These are phyloP conservation scores for Anastrepha obliqua DNA, from an alignment of 1,140 invertebrate species.

Conservation along the genomic window DNA sequence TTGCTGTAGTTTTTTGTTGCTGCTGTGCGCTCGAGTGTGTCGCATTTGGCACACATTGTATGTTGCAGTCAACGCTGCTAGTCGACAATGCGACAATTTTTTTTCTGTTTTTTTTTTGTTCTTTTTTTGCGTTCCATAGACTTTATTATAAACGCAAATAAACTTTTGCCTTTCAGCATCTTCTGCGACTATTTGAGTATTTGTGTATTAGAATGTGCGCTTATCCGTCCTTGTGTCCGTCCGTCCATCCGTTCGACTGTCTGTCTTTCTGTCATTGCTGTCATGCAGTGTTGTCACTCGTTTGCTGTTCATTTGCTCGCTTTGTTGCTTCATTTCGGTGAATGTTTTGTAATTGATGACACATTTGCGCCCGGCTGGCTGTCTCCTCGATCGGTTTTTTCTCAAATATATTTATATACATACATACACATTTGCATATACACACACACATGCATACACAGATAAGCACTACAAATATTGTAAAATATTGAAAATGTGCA, in stretches of 20 bases:
- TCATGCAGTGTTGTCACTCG: constrained; percentile 50
- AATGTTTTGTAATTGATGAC: constrained; percentile 51
- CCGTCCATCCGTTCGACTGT: constrained; percentile 3
- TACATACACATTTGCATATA: neutral
- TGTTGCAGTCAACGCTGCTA: constrained; percentile 38
- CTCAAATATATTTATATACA: neutral
- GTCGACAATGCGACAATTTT: constrained; percentile 50
- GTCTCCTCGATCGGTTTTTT: constrained; percentile 35
- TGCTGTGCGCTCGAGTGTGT: constrained; percentile 29
- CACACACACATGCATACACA: neutral
- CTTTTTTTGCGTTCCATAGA: neutral
- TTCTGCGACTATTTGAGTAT: neutral
- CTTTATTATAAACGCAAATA: constrained; percentile 47
- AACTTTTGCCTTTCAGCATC: constrained; percentile 42
- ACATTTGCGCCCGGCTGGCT: constrained; percentile 49
- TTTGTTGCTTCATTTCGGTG: constrained; percentile 42
- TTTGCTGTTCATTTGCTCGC: constrained; percentile 31
- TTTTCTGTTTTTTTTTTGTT: neutral
- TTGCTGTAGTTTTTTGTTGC: constrained; percentile 42
- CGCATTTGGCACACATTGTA: constrained; percentile 51
- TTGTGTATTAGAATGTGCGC: neutral
- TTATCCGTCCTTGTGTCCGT: constrained; percentile 41
- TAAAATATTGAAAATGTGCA: neutral
- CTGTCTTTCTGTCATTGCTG: constrained; percentile 42
- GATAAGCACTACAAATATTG: neutral